These are phyloP conservation scores for Neodiprion pinetum DNA, from an alignment of 1,140 invertebrate species.

Conservation along the genomic window DNA sequence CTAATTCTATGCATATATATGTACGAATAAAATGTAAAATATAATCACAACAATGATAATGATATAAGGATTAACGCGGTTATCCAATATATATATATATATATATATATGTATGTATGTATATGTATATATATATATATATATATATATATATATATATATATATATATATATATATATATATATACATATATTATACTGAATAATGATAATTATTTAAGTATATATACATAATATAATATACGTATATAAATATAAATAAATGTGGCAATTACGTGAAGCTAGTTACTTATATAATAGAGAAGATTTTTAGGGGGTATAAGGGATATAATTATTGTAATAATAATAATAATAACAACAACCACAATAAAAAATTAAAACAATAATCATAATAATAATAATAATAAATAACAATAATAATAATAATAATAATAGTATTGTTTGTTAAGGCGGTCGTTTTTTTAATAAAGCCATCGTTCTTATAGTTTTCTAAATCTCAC, in stretches of 20 bases:
- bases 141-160: constrained; percentile 29
- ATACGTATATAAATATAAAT: constrained; percentile 10
- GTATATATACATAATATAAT: no score
- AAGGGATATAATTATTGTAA: constrained; percentile 45
- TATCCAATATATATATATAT: constrained; percentile 34
- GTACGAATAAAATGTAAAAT: no score
- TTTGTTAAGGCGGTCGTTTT: constrained; percentile 8
- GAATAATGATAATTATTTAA: no score
- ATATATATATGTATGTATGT: constrained; percentile 31
- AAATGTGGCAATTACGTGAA: constrained; percentile 55
- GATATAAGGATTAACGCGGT: constrained; percentile 38
- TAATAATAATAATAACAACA: neutral
- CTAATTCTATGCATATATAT: no score
- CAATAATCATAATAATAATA: no score
- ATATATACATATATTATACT: constrained; percentile 41
- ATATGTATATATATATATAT: constrained; percentile 43
- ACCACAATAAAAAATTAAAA: neutral
- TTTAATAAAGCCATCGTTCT: neutral
- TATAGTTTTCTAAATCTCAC: constrained; percentile 31
- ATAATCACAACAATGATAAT: constrained; percentile 28
- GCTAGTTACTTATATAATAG: constrained; percentile 52
- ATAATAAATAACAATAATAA: constrained; percentile 4
- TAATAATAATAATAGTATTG: neutral
- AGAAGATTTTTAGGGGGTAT: constrained; percentile 50
- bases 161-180: constrained; percentile 41